These are phyloP conservation scores for Mythimna vitellina DNA, from an alignment of 2,888 invertebrate species.

Conservation along the genomic window DNA sequence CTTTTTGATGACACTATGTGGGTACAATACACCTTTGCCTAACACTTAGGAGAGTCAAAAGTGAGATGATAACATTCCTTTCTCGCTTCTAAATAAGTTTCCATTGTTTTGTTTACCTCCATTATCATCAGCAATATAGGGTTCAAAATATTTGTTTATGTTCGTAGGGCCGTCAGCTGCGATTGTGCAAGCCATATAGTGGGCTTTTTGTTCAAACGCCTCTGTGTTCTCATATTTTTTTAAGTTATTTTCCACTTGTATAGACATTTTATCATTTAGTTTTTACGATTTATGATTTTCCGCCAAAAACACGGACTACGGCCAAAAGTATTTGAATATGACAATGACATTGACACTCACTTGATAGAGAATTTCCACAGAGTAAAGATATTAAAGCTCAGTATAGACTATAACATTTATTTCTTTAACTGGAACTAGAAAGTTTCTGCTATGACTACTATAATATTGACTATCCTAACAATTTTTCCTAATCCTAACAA, in stretches of 20 bases:
- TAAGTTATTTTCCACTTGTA: conserved; percentile 91
- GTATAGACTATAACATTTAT: neutral
- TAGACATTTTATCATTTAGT: conserved; percentile 82
- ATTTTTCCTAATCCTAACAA: no score
- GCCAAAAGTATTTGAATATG: conserved; percentile 26
- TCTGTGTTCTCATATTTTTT: conserved; percentile 84
- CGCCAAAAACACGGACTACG: conserved; percentile 3
- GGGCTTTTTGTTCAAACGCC: conserved; percentile 86
- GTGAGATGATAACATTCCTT: neutral
- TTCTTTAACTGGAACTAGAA: neutral
- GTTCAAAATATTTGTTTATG: conserved; percentile 92
- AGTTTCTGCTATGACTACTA: no score
- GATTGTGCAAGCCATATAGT: conserved; percentile 94
- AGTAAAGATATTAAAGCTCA: neutral
- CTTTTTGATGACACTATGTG: neutral
- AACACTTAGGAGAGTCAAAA: accelerated
- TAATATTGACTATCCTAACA: no score
- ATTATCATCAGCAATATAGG: conserved; percentile 88
- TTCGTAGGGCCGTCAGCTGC: conserved; percentile 92
- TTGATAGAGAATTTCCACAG: conserved; percentile 4
- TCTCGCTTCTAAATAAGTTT: neutral
- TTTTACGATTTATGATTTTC: neutral
- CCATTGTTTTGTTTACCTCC: conserved; percentile 79
- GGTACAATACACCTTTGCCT: neutral
- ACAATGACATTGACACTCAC: neutral